Conservation (phyloP, 2,113 vertebrate species). For the human region DNA sequence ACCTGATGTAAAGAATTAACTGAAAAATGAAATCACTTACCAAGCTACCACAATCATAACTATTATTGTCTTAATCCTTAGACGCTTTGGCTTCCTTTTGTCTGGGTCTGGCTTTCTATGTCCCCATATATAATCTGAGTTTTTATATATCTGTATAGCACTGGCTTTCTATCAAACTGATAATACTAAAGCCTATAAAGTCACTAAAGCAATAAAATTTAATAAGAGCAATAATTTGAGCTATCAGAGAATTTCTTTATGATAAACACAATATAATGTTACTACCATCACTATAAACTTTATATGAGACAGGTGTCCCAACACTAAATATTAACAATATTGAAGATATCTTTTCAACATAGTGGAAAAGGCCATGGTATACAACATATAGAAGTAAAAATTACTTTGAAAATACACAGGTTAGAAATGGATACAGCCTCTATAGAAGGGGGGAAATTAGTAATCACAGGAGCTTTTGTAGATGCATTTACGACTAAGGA, state of each 20-base stretch:
- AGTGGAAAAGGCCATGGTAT: neutral
- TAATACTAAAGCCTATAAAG: neutral
- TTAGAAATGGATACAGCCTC: neutral
- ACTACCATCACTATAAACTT: slow-evolving; percentile 42
- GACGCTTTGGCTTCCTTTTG: slow-evolving; percentile 27
- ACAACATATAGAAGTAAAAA: slow-evolving; percentile 6
- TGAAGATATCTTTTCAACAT: slow-evolving; percentile 45
- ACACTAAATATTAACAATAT: slow-evolving; percentile 57
- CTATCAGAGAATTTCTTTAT: slow-evolving; percentile 53
- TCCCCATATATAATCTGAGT: neutral
- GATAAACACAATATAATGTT: slow-evolving; percentile 37
- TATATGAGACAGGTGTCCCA: slow-evolving; percentile 47
- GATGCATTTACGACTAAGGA: neutral
- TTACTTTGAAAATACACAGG: neutral
- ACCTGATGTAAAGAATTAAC: neutral
- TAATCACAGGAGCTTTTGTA: slow-evolving; percentile 2
- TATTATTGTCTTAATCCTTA: slow-evolving; percentile 39
- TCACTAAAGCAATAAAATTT: slow-evolving; percentile 57
- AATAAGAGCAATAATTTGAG: slow-evolving; percentile 56
- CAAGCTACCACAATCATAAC: slow-evolving; percentile 3
- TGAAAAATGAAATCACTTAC: slow-evolving; percentile 45
- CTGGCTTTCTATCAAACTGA: slow-evolving; percentile 59
- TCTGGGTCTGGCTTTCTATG: slow-evolving; percentile 20
- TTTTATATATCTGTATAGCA: slow-evolving; percentile 3
- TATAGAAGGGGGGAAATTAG: neutral